Conservation (phyloP, 2,797 vertebrate genomes). For the Enteromius viviparus region DNA sequence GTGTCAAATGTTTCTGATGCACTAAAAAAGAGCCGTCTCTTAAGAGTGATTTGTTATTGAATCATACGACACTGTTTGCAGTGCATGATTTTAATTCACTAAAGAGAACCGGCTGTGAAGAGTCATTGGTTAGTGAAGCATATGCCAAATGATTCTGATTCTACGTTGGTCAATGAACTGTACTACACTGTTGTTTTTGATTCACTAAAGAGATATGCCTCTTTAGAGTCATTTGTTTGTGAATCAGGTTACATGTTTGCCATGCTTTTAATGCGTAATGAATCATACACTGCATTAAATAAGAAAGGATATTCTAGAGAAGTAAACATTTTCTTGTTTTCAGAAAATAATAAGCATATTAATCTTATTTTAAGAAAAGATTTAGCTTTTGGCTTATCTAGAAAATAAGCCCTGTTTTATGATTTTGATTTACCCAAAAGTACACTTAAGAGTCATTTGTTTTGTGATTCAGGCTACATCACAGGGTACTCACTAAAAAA, state of each 20-base stretch:
- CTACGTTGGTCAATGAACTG: not conserved
- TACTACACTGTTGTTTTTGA: not conserved
- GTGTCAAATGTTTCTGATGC: too few species aligned
- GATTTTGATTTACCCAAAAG: not conserved
- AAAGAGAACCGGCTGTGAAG: too few species aligned
- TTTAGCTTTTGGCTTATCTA: too few species aligned
- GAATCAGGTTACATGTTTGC: too few species aligned
- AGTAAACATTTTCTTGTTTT: too few species aligned
- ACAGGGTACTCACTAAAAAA: not conserved
- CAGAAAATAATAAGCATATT: too few species aligned
- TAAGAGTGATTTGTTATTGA: not conserved
- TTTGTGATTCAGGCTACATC: not conserved
- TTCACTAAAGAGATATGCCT: not conserved
- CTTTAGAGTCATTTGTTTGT: not conserved
- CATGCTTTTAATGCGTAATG: not conserved
- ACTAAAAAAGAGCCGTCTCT: not conserved
- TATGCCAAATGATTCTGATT: not conserved
- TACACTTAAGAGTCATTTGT: not conserved
- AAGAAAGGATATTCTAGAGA: too few species aligned
- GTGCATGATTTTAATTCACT: not conserved
- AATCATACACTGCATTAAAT: not conserved
- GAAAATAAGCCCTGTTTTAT: too few species aligned
- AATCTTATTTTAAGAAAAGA: too few species aligned
- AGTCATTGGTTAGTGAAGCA: too few species aligned
- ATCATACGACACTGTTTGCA: not conserved